phyloP scores from a whole-genome alignment of 2,113 vertebrate species.

The Poeciliopsis retropinna region DNA sequence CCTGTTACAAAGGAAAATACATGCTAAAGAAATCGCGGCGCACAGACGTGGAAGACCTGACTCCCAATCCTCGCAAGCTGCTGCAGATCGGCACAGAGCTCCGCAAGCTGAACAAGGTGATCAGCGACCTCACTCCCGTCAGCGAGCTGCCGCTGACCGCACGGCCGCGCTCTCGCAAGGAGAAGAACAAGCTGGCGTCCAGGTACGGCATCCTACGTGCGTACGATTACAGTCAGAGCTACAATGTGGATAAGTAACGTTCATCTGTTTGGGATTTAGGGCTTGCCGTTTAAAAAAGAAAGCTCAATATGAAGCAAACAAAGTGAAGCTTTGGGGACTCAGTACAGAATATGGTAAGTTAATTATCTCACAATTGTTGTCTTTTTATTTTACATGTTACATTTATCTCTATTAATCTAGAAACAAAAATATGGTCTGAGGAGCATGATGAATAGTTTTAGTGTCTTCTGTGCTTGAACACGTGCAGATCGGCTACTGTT shows the following conservation, averaged over 20 bases:
- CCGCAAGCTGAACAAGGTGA: conserved; percentile 97
- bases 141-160: conserved; percentile 96
- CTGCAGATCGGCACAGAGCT: conserved; percentile 96
- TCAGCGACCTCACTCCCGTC: conserved; percentile 96
- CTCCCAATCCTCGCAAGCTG: conserved; percentile 95
- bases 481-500: conserved; percentile 92
- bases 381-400: not conserved
- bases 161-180: conserved; percentile 94
- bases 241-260: not conserved
- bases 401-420: not conserved
- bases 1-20: conserved; percentile 86
- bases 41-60: conserved; percentile 97
- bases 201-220: conserved; percentile 77
- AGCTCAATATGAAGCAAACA: conserved; percentile 99
- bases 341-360: conserved; percentile 96
- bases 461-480: conserved; percentile 7
- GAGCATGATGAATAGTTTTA: not conserved
- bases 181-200: conserved; percentile 98
- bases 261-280: conserved; percentile 72
- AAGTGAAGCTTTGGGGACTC: conserved; percentile 99
- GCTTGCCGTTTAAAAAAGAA: conserved; percentile 99
- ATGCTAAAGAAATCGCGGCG: conserved; percentile 96
- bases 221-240: not conserved
- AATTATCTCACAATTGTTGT: not conserved
- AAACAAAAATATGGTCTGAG: not conserved